Conservation (phyloP, 2,888 invertebrate genomes). For the Rhyacophila evoluta region DNA sequence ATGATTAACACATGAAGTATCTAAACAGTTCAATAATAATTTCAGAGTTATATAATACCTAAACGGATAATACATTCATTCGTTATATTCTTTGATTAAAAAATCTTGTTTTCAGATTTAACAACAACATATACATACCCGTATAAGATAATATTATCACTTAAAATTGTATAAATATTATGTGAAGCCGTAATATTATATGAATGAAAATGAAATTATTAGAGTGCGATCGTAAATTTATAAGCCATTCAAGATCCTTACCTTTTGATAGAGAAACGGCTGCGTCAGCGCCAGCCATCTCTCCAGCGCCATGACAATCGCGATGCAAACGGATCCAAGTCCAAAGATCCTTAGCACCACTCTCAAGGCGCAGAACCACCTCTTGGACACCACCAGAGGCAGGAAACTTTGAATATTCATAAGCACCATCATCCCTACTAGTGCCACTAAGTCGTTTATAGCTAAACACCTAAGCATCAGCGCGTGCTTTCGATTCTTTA, state of each 20-base stretch:
- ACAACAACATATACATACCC: too few species aligned
- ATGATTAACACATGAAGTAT: too few species aligned
- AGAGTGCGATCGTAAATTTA: too few species aligned
- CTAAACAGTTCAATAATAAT: too few species aligned
- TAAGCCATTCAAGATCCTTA: conserved; percentile 60
- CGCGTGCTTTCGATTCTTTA: conserved; percentile 84
- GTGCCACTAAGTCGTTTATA: conserved; percentile 82
- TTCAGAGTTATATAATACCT: too few species aligned
- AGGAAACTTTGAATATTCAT: conserved; percentile 71
- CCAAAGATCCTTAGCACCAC: conserved; percentile 87
- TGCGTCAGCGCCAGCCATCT: conserved; percentile 88
- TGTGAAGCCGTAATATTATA: too few species aligned
- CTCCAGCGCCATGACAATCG: conserved; percentile 89
- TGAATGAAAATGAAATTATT: too few species aligned
- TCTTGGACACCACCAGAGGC: conserved; percentile 62
- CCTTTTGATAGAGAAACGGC: conserved; percentile 91
- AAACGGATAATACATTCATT: too few species aligned
- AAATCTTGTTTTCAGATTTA: too few species aligned
- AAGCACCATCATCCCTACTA: conserved; percentile 81
- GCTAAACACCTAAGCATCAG: conserved; percentile 83
- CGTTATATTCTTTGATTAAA: too few species aligned
- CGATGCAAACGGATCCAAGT: conserved; percentile 88
- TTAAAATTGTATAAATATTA: too few species aligned
- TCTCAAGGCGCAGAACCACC: conserved; percentile 74
- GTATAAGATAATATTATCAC: too few species aligned